Evolutionary conservation across 1,140 invertebrate genomes (phyloP), one percentile per base, ranked within the genome.

Genomic region (Apis laboriosa): DNA sequence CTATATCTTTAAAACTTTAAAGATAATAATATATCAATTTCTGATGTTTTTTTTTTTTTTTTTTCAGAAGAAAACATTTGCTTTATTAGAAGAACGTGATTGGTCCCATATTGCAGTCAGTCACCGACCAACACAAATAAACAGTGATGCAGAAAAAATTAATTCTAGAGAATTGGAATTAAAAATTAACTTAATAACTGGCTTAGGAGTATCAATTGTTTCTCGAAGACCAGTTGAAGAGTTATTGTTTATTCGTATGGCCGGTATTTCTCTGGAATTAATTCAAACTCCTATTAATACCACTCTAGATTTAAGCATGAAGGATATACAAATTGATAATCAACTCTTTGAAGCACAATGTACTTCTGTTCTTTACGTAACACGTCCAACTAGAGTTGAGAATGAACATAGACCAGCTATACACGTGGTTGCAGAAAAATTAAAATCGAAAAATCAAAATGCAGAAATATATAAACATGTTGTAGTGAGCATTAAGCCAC

Each of bases 261-360:
- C 96, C 49, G 96, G 96, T 85, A 97, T 99, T 82, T 94, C 96
- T 43, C 92, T 97, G 7, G 96, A 97, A 86, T 94, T 96, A 55
- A 91, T 95, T 24, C 94, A 95, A 63, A 96, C 95, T 51, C 93
- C 94, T 9, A 90, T 90, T 34, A 94, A 93, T 70, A 96, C 96
- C 86, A 96, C 95, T n/a, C 92, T 97, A 56, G 96, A 97, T 90
- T 94, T 97, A 21, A 96, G 95, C 87, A 96, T 99, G 5, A 94
- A 95, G 63, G 96, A 97, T 91, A 95, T 99, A 88, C 98, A 99
- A 77, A 96, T 97, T 88, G 96, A 99, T 92, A 99, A 99, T 95
- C 98, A 98, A 94, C 90, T 99, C 64, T 95, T 98, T 83, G 97
- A 98, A 89, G 96, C 98, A 1, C 96, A 97, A 77, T 97, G 96